Evolutionary conservation across 1,140 invertebrate genomes (phyloP).

Genomic region (Aphaenogaster ashmeadi): DNA sequence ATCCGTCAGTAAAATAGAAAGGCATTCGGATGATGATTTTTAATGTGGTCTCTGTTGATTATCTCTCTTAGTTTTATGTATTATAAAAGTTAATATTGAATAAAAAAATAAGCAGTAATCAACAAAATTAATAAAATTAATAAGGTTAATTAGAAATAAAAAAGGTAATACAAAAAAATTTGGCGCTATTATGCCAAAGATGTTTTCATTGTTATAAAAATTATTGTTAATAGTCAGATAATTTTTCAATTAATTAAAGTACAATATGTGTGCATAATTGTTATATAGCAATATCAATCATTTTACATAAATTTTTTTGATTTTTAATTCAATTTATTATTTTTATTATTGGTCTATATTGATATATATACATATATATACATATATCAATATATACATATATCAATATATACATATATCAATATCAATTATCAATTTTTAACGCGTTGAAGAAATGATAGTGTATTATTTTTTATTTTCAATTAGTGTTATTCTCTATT

Average conservation of each 20-base stretch:
- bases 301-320: not conserved
- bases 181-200: not conserved
- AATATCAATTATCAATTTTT: no score
- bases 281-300: not conserved
- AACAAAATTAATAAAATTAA: not conserved
- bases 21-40: conserved; percentile 85
- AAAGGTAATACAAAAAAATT: not conserved
- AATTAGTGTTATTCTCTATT: no score
- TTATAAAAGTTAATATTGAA: not conserved
- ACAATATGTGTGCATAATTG: not conserved
- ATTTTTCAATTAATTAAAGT: not conserved
- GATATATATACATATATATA: no score
- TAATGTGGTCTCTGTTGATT: conserved; percentile 65
- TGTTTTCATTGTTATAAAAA: not conserved
- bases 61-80: not conserved
- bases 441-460: no score
- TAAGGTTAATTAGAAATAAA: not conserved
- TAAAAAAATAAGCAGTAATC: not conserved
- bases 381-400: no score
- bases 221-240: not conserved
- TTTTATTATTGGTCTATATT: no score
- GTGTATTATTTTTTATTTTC: no score
- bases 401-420: no score
- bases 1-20: conserved; percentile 81
- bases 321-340: not conserved